Conservation (phyloP, 2,113 vertebrate species). For the Eulemur rufifrons region DNA sequence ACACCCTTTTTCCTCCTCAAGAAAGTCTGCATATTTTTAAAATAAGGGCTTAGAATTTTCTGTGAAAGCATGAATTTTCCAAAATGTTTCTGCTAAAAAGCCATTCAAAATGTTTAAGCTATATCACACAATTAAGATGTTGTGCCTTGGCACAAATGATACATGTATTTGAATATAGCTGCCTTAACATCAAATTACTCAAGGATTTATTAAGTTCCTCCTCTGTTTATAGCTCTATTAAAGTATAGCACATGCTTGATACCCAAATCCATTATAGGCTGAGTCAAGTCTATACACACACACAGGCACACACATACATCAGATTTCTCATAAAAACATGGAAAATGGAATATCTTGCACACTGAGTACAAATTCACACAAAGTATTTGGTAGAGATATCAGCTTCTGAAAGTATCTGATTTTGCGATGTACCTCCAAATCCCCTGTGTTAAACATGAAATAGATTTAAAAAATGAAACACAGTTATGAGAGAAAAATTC, state of each 20-base stretch:
- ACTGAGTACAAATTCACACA: neutral
- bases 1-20: neutral
- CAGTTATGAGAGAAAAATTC: neutral
- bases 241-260: neutral
- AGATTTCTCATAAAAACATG: neutral
- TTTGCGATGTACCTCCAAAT: neutral
- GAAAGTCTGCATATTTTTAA: neutral
- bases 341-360: neutral
- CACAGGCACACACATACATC: neutral
- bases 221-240: neutral
- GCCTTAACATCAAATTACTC: neutral
- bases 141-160: neutral
- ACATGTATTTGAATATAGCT: neutral
- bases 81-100: neutral
- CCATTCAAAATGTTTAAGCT: neutral
- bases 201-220: neutral
- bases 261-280: neutral
- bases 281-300: neutral
- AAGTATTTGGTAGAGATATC: neutral
- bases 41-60: neutral
- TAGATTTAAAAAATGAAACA: neutral
- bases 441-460: neutral
- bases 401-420: neutral
- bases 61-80: neutral
- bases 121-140: neutral